These are phyloP conservation scores for Oedothorax gibbosus DNA, from an alignment of 1,140 invertebrate genomes.

Conservation along the genomic window DNA sequence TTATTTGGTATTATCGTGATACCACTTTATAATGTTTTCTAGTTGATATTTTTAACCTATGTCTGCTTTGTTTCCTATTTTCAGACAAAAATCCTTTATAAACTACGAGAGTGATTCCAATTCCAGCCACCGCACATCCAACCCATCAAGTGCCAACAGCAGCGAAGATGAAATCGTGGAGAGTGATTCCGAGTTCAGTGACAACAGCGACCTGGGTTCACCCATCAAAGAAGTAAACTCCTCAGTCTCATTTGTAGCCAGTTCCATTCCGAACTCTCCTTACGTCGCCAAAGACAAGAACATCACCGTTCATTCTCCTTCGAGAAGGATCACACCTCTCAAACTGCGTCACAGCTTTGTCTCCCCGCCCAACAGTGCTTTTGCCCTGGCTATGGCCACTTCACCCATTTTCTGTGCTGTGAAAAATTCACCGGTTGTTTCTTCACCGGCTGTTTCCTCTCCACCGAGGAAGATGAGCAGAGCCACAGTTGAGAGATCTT, in stretches of 20 bases:
- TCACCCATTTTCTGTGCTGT: background rate
- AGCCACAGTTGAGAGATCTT: too few relatives aligned
- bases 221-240: too few relatives aligned
- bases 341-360: background rate
- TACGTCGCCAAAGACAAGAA: background rate
- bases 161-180: background rate
- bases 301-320: background rate
- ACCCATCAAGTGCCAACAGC: too few relatives aligned
- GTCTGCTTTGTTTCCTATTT: background rate
- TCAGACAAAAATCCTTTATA: background rate
- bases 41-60: background rate
- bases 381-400: conserved; percentile 14
- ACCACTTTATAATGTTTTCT: background rate
- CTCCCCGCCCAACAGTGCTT: background rate
- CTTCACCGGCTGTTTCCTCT: too few relatives aligned
- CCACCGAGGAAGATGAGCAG: too few relatives aligned
- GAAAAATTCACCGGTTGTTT: too few relatives aligned
- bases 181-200: background rate
- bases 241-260: background rate
- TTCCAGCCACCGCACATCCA: background rate
- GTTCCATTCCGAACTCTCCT: conserved; percentile 20
- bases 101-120: conserved; percentile 3
- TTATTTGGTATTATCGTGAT: background rate
- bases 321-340: conserved; percentile 6
- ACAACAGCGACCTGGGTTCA: background rate